A percentile compares a stretch with the other conserved stretches of the same genome.
phyloP scores from a whole-genome alignment of 2,797 vertebrate genomes.

The Synaphobranchus kaupii region DNA sequence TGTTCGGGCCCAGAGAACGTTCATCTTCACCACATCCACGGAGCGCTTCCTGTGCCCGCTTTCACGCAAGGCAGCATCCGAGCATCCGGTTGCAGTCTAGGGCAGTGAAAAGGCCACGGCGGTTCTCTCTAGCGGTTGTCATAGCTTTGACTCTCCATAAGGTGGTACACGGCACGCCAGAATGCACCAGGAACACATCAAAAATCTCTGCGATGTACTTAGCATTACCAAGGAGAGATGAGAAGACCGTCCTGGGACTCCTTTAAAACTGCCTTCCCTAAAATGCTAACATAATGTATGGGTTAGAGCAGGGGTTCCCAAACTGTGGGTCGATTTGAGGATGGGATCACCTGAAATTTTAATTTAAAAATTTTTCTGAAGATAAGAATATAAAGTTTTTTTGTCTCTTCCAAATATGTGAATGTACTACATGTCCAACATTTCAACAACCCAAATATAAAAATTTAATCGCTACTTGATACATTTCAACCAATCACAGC shows the following conservation, averaged over 20 bases:
- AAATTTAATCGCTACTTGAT: no score
- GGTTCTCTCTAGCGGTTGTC: background rate
- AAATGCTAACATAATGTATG: background rate
- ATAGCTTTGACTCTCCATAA: background rate
- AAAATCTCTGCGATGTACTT: background rate
- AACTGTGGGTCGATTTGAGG: no score
- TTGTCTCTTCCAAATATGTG: no score
- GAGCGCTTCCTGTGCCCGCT: background rate
- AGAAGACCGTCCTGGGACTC: background rate
- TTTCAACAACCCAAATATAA: no score
- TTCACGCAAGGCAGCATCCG: background rate
- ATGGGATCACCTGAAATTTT: no score
- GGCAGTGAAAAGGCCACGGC: background rate
- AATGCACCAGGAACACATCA: background rate
- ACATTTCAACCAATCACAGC: no score
- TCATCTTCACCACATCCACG: background rate
- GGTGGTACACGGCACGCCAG: background rate
- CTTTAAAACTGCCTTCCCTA: background rate
- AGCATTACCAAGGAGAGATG: background rate
- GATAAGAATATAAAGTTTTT: no score
- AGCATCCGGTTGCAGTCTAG: background rate
- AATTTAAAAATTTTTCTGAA: no score
- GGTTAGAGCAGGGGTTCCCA: no score
- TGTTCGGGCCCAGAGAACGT: background rate
- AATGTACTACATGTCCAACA: no score